Conservation (phyloP, 2,888 invertebrate genomes). For the Eristalis intricaria region DNA sequence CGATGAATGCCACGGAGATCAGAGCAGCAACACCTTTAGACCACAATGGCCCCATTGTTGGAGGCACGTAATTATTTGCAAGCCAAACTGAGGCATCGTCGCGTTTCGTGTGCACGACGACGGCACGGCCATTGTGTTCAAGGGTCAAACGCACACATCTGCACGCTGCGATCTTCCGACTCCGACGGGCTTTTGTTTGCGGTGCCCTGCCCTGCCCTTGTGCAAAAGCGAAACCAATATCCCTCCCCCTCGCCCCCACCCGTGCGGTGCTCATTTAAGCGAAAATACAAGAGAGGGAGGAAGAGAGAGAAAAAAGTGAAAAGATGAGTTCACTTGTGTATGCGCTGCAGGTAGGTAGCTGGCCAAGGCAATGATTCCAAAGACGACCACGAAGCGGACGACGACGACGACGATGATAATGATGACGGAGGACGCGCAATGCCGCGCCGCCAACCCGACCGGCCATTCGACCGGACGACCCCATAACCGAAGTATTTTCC, state of each 20-base stretch:
- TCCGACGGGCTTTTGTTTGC: constrained; percentile 36
- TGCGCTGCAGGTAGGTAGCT: constrained; percentile 34
- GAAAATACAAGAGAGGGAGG: not conserved
- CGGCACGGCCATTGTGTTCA: not conserved
- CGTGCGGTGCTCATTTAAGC: constrained; percentile 8
- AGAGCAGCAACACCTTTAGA: not conserved
- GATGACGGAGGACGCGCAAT: constrained; percentile 23
- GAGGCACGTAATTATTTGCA: not conserved
- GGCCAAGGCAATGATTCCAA: not conserved
- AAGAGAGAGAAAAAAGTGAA: constrained; percentile 10
- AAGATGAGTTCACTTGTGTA: constrained; percentile 52
- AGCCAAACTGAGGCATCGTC: not conserved
- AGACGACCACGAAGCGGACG: constrained; percentile 3
- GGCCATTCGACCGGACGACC: constrained; percentile 59
- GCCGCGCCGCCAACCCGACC: constrained; percentile 26
- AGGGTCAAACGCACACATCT: constrained; percentile 23
- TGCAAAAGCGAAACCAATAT: constrained; percentile 55
- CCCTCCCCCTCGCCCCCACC: not conserved
- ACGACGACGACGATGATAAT: not conserved
- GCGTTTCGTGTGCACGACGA: not conserved
- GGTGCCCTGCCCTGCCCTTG: constrained; percentile 11
- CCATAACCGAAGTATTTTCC: constrained; percentile 61
- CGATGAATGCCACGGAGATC: not conserved
- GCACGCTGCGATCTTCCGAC: not conserved
- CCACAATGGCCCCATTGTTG: not conserved